A percentile compares a stretch with the other conserved stretches of the same genome.
These are phyloP conservation scores for Dicycla oo DNA, from an alignment of 2,888 invertebrate genomes.

Conservation along the genomic window DNA sequence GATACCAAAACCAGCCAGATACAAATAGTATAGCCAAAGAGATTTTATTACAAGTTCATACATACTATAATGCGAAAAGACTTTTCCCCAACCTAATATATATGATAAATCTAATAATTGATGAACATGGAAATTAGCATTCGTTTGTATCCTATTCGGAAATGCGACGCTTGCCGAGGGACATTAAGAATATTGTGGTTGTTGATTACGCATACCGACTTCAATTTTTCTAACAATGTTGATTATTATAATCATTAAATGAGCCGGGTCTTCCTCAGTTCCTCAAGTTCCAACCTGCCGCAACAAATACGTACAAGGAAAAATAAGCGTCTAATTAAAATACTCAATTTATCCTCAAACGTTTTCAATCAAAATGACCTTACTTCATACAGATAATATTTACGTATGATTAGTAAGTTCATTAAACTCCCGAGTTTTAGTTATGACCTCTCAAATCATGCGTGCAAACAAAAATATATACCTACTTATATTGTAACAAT, in stretches of 20 bases:
- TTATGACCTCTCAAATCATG: constrained; percentile 3
- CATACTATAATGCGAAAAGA: no score
- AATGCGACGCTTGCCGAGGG: no score
- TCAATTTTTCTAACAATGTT: background rate
- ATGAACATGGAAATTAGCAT: no score
- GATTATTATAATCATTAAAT: background rate
- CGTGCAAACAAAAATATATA: background rate
- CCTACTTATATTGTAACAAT: constrained; percentile 1
- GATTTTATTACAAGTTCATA: no score
- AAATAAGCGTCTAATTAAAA: background rate
- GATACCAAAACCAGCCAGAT: no score
- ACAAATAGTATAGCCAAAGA: no score
- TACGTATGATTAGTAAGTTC: constrained; percentile 27
- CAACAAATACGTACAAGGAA: constrained; percentile 1
- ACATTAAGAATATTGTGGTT: no score
- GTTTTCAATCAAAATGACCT: constrained; percentile 41
- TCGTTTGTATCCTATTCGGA: no score
- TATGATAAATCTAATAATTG: no score
- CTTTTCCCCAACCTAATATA: no score
- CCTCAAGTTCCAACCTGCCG: background rate
- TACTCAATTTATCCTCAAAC: constrained; percentile 6
- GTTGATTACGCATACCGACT: no score
- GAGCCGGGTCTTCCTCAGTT: no score
- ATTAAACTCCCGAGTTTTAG: constrained; percentile 38
- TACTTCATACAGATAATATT: constrained; percentile 3